A percentile compares a stretch with the other conserved stretches of the same genome.
phyloP scores from a whole-genome alignment of 2,797 vertebrate genomes.

The Paramormyrops hopkinsi region DNA sequence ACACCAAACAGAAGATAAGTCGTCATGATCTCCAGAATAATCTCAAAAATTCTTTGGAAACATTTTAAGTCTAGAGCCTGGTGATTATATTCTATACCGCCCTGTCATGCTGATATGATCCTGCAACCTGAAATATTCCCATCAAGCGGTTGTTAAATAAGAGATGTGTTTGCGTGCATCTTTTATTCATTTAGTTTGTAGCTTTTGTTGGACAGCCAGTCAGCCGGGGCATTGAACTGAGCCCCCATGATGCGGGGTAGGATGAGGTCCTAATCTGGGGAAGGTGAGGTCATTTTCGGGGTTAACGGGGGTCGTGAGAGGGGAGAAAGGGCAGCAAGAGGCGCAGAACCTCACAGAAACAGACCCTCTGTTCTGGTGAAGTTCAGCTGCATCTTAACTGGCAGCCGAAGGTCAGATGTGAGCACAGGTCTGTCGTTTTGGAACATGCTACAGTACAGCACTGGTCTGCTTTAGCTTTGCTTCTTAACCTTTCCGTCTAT shows the following conservation, averaged over 20 bases:
- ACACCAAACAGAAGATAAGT: neutral
- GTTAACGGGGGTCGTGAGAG: neutral
- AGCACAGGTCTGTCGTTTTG: neutral
- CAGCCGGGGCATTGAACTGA: neutral
- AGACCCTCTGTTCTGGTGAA: neutral
- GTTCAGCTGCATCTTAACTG: neutral
- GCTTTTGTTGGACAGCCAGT: neutral
- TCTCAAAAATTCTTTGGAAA: neutral
- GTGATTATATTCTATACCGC: neutral
- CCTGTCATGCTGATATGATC: neutral
- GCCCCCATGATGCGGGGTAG: neutral
- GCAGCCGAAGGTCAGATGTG: neutral
- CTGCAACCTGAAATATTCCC: neutral
- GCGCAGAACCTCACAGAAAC: neutral
- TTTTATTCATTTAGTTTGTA: neutral
- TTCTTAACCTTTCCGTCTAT: neutral
- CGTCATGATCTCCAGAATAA: neutral
- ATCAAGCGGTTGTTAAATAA: neutral
- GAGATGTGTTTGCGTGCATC: neutral
- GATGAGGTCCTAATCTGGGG: neutral
- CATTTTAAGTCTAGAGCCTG: neutral
- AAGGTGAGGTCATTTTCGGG: neutral
- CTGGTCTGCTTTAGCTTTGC: neutral
- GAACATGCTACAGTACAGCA: neutral
- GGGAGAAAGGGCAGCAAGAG: neutral